These are phyloP conservation scores for Malurus leucopterus DNA, from an alignment of 2,797 vertebrate species.

Conservation along the genomic window DNA sequence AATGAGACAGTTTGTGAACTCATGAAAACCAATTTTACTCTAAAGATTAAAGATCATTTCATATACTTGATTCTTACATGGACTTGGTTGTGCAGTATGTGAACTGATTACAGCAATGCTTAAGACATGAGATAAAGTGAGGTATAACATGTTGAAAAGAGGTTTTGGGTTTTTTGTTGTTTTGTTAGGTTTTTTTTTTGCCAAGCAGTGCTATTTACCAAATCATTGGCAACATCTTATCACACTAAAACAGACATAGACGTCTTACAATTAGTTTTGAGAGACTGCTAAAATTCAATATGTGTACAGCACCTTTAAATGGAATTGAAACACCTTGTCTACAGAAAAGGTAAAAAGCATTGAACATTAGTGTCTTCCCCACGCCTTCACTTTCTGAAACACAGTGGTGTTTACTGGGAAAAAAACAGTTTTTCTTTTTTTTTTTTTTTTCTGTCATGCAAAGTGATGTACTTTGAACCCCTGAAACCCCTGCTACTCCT, in stretches of 20 bases:
- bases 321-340: conserved; percentile 12
- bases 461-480: neutral
- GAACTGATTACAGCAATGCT: neutral
- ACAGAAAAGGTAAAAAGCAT: neutral
- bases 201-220: conserved; percentile 11
- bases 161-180: neutral
- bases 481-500: neutral
- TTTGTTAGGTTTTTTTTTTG: neutral
- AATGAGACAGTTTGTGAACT: neutral
- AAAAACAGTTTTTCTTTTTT: neutral
- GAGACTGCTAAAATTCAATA: conserved; percentile 21
- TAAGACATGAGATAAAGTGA: neutral
- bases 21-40: neutral
- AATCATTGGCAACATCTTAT: conserved; percentile 45
- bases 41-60: conserved; percentile 9
- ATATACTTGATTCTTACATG: neutral
- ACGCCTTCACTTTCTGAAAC: neutral
- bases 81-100: neutral
- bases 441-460: neutral
- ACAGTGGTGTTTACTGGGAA: neutral
- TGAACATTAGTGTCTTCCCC: neutral
- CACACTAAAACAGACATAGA: conserved; percentile 27
- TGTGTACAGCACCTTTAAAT: conserved; percentile 7
- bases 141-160: neutral
- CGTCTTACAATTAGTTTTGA: conserved; percentile 32